Base-by-base conservation (phyloP, 2,888 invertebrate genomes). In the Brenthis ino region DNA sequence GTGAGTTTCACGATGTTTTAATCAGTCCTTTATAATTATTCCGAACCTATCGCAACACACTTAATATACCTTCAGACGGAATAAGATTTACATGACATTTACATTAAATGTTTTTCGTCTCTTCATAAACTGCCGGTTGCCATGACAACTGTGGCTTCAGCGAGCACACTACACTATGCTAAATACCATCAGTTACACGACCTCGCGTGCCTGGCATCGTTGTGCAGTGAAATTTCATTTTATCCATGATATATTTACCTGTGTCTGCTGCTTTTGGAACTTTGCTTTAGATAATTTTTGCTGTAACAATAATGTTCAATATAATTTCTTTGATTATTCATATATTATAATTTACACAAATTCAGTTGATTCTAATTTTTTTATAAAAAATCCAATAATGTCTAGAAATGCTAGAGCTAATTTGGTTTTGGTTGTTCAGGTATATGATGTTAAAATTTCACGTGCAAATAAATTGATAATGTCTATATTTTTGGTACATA, bases 111-210 rank as follows among this genome's bases (percentile, higher is more conserved):
- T 56, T 55, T 28, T 55, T 24, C 12, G 54, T 66, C 28, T 66
- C 53, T 20, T 6, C 37, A 60, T 37, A 55, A 37, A 55, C 20
- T 47, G 14, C 13, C 51, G 65, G 75, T 80, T 73, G 74, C 79
- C 81, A 81, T 79, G 76, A 76, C 74, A 70, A 86, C 86, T 20
- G 72, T 72, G 70, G 73, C 73, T 50, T 56, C 65, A 58, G 57
- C 33, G 11, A 16, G 57, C 63, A 50, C 53, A 28, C 37, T 43
- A 43, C 37, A 43, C 37, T 64, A 75, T 75, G 77, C 76, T 74
- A 75, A 78, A 77, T 76, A 67, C 73, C 74, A 61, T 74, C 74
- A 71, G 65, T 65, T 71, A 72, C 67, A 68, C 57, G 65, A 74
- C 68, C 64, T 74, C 70, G 74, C 74, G 72, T 74, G 74, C 69